These are phyloP conservation scores for Drosophila siamana DNA, from an alignment of 2,888 invertebrate genomes.

Conservation along the genomic window DNA sequence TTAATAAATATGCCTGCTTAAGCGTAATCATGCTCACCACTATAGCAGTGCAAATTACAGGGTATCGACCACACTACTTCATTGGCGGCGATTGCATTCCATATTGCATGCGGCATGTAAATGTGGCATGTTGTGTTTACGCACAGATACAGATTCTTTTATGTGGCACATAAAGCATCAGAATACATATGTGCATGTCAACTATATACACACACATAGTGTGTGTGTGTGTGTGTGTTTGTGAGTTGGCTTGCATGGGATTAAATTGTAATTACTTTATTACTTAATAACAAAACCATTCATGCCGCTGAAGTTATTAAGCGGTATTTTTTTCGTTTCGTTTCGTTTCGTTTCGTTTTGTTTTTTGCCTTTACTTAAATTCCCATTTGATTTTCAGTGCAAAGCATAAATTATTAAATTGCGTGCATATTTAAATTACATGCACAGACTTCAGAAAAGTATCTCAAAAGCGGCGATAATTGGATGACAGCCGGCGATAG, in stretches of 20 bases:
- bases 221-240: constrained; percentile 20
- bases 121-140: constrained; percentile 43
- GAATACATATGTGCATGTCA: constrained; percentile 3
- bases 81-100: constrained; percentile 1
- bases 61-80: constrained; percentile 14
- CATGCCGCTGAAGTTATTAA: constrained; percentile 76
- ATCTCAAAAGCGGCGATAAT: not conserved
- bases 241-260: constrained; percentile 54
- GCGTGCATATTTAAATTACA: not conserved
- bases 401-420: constrained; percentile 30
- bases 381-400: constrained; percentile 56
- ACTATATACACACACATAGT: not conserved
- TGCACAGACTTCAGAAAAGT: not conserved
- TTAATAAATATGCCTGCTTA: too few species aligned
- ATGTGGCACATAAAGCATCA: constrained; percentile 10
- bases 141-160: constrained; percentile 19
- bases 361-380: constrained; percentile 40
- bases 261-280: constrained; percentile 80
- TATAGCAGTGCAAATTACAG: not conserved
- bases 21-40: not conserved
- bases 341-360: constrained; percentile 19
- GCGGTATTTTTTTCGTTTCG: constrained; percentile 22
- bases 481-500: constrained; percentile 4
- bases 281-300: constrained; percentile 79
- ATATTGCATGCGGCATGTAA: constrained; percentile 45